Conservation (phyloP, 2,888 invertebrate genomes). For the Cryptus armator region DNA sequence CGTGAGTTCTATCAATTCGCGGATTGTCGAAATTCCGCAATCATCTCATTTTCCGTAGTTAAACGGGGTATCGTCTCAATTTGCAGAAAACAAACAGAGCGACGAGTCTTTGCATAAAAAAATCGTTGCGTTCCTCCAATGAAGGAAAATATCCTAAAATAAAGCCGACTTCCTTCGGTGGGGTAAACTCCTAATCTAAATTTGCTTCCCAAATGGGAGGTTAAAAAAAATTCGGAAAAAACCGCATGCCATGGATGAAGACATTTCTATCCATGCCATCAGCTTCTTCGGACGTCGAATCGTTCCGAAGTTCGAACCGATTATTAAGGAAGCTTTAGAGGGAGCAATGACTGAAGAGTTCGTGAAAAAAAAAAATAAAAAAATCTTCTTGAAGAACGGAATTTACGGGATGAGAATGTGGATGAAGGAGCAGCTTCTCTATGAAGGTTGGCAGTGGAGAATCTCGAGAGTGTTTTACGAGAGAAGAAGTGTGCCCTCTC, state of each 20-base stretch:
- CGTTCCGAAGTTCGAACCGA: slow-evolving; percentile 28
- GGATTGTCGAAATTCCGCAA: no score
- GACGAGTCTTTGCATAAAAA: no score
- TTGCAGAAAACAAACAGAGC: no score
- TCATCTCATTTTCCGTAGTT: no score
- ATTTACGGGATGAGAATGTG: slow-evolving; percentile 48
- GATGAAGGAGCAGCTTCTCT: slow-evolving; percentile 57
- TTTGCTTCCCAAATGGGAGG: not conserved
- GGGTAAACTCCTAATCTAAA: not conserved
- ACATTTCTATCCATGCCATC: slow-evolving; percentile 3
- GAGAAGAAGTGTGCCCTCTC: slow-evolving; percentile 46
- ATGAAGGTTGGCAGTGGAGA: slow-evolving; percentile 34
- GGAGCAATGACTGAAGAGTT: slow-evolving; percentile 27
- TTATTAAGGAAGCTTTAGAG: slow-evolving; percentile 44
- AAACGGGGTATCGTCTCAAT: no score
- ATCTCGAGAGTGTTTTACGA: slow-evolving; percentile 62
- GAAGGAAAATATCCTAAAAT: no score
- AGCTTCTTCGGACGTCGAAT: slow-evolving; percentile 13
- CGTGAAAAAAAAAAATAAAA: slow-evolving; percentile 18
- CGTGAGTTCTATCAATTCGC: not conserved
- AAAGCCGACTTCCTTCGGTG: no score
- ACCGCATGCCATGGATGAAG: slow-evolving; percentile 16
- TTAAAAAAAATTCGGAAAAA: slow-evolving; percentile 1
- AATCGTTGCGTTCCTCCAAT: no score
- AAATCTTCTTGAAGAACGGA: slow-evolving; percentile 34